Evolutionary conservation across 2,888 invertebrate genomes (phyloP), one percentile per base, ranked within the genome.

Genomic region (Dichetophora obliterata): DNA sequence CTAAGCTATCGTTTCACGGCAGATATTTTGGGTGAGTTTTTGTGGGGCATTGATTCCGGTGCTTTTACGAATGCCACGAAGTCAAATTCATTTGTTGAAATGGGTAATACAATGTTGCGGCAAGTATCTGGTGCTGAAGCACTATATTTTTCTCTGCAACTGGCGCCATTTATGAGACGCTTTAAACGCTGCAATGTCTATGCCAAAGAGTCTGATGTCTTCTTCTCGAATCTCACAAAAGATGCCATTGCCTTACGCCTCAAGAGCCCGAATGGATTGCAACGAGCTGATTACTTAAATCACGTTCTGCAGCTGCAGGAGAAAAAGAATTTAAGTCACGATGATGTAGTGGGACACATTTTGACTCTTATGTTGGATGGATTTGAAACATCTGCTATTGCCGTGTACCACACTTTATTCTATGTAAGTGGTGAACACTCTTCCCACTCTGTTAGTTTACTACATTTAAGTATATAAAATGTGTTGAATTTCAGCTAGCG

Each of bases 191-290:
- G 81, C 22, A 84, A 84, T 1, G 82, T 87, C 50, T 83, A 82
- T 75, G 81, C 84, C 16, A 91, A 88, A 0, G 93, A 92, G 5
- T 98, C 98, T 85, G 96, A 86, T 27, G 76, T 80, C 0, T 88
- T 87, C 79, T 88, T 88, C 50, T 83, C 82, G 0, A 77, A 83
- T 22, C 75, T 88, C 1, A 85, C 85, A 27, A 79, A 77, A 14
- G 82, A 86, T 16, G 85, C 89, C 0, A 79, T 86, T 5, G 79
- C 82, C 6, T n/a, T 86, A 70, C 83, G 88, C 1, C 43, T 79
- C 0, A 80, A 82, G 14, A 80, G 79, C 2, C 48, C 79, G n/a
- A n/a, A n/a, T 11, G 31, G 54, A 16, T 3, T 1, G 1, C 73
- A 82, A 5, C 84, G 88, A 0, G 80, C 80, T 1, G 89, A 88